Conservation (phyloP, 1,140 invertebrate species). For the Campoletis sonorensis region DNA sequence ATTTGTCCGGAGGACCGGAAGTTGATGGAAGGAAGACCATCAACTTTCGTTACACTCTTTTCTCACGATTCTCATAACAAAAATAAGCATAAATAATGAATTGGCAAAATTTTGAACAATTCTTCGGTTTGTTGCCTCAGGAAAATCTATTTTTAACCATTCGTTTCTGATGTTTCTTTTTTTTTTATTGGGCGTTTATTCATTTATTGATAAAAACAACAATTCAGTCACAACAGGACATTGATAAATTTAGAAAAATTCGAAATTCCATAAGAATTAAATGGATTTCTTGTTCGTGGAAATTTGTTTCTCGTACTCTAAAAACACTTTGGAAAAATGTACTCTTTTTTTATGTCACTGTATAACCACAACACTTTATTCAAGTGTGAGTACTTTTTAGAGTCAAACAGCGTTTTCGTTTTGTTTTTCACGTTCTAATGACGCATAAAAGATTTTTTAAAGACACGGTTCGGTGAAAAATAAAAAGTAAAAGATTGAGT, state of each 20-base stretch:
- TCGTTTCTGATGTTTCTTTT: background rate
- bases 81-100: background rate
- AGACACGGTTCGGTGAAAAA: background rate
- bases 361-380: too few species aligned
- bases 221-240: background rate
- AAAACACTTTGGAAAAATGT: too few species aligned
- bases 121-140: background rate
- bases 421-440: background rate
- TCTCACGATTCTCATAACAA: conserved; percentile 1
- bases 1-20: conserved; percentile 68
- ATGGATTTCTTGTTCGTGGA: too few species aligned
- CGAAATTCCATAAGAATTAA: too few species aligned
- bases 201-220: too few species aligned
- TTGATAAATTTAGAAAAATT: background rate
- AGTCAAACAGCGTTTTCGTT: background rate
- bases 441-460: conserved; percentile 3
- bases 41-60: conserved; percentile 34
- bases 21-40: conserved; percentile 57
- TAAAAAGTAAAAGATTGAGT: background rate
- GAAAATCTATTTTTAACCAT: background rate
- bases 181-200: too few species aligned
- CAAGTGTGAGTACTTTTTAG: background rate
- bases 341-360: too few species aligned
- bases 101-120: background rate
- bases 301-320: too few species aligned